phyloP scores from a whole-genome alignment of 2,797 vertebrate genomes.

The Echiichthys vipera region DNA sequence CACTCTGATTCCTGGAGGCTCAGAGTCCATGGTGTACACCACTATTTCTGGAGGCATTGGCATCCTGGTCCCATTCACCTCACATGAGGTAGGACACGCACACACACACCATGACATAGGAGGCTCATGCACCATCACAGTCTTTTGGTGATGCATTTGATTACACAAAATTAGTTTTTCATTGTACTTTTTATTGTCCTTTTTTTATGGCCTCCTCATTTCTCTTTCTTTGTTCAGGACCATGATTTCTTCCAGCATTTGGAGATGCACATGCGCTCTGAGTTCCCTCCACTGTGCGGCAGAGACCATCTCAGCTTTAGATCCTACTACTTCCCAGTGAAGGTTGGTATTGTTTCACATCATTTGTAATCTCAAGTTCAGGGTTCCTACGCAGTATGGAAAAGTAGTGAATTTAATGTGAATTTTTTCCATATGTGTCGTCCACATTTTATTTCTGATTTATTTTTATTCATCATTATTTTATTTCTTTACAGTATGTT shows the following conservation, averaged over 20 bases:
- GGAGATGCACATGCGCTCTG: conserved; percentile 98
- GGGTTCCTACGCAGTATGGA: too few species aligned
- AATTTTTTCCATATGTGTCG: too few species aligned
- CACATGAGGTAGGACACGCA: conserved; percentile 89
- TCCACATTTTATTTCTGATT: too few species aligned
- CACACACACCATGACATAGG: not conserved
- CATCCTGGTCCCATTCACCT: conserved; percentile 97
- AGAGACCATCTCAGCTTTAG: conserved; percentile 98
- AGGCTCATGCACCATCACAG: not conserved
- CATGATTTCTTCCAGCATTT: conserved; percentile 99
- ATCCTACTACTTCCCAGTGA: conserved; percentile 98
- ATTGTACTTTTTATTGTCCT: not conserved
- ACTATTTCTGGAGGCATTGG: conserved; percentile 97
- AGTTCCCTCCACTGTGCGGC: conserved; percentile 96
- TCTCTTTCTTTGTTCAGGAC: conserved; percentile 83
- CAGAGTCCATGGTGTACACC: conserved; percentile 97
- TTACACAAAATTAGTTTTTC: not conserved
- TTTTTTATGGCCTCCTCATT: not conserved
- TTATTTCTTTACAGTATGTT: too few species aligned
- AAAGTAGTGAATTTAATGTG: too few species aligned
- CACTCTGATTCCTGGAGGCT: conserved; percentile 96
- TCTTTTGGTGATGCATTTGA: not conserved
- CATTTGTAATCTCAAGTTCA: too few species aligned
- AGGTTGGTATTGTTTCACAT: conserved; percentile 85
- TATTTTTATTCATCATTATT: too few species aligned